These are phyloP conservation scores for Pelecanoides urinatrix DNA, from an alignment of 2,113 vertebrate species.

Conservation along the genomic window DNA sequence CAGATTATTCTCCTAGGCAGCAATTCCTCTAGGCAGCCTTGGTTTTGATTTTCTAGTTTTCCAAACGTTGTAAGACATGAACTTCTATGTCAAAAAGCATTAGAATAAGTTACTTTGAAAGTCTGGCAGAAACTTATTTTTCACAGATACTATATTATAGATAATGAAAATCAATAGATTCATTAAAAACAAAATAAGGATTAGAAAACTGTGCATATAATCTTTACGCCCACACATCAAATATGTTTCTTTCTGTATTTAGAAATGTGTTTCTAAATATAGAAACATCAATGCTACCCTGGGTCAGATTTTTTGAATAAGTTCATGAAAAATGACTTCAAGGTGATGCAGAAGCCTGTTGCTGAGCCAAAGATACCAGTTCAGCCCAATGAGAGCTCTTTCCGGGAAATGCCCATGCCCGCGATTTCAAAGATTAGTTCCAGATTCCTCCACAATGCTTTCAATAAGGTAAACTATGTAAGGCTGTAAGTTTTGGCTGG, in stretches of 20 bases:
- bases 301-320: neutral
- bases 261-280: neutral
- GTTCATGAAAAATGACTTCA: neutral
- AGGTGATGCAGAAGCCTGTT: neutral
- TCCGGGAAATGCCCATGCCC: neutral
- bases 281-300: neutral
- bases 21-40: neutral
- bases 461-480: neutral
- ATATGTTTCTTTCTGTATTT: neutral
- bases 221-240: neutral
- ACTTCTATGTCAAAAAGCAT: neutral
- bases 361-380: neutral
- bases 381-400: neutral
- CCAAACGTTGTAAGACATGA: neutral
- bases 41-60: neutral
- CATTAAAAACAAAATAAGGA: neutral
- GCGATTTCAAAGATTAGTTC: neutral
- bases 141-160: neutral
- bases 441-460: neutral
- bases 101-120: neutral
- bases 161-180: neutral
- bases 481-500: neutral
- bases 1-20: neutral
- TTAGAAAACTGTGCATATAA: neutral
- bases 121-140: neutral